Percentiles rank a stretch among this genome's conserved stretches.
Conservation (phyloP, 2,113 vertebrate genomes). For the Synodontis membranacea region DNA sequence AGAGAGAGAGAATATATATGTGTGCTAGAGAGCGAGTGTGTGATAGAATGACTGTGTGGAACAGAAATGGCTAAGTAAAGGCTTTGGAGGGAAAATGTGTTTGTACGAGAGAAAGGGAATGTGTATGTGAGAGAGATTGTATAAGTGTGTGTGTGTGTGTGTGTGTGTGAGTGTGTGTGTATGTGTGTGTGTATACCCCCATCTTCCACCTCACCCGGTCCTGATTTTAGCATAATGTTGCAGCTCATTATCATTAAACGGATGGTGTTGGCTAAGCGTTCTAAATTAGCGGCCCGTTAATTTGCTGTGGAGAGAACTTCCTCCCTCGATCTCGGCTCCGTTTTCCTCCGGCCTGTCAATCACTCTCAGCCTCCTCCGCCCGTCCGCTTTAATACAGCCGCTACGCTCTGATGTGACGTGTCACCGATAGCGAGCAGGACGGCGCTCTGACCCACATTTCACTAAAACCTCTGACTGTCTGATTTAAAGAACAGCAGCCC, state of each 20-base stretch:
- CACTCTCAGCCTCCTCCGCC: conserved; percentile 39
- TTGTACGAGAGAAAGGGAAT: not conserved
- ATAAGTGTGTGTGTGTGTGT: conserved; percentile 21
- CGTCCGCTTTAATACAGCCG: conserved; percentile 47
- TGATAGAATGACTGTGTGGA: conserved; percentile 6
- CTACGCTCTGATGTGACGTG: conserved; percentile 55
- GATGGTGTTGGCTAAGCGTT: conserved; percentile 43
- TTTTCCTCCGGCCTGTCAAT: conserved; percentile 51
- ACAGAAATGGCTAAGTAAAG: not conserved
- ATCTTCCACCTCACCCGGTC: conserved; percentile 17
- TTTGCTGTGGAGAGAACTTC: conserved; percentile 20
- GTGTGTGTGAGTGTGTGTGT: conserved; percentile 34
- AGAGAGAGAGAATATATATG: not conserved
- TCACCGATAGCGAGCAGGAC: conserved; percentile 50
- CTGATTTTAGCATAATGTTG: conserved; percentile 52
- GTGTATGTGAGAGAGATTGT: not conserved
- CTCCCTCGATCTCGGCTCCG: conserved; percentile 33
- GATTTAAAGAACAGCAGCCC: conserved; percentile 38
- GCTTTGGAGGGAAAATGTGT: not conserved
- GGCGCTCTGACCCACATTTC: conserved; percentile 52
- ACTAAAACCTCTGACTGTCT: conserved; percentile 40
- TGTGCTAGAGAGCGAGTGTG: not conserved
- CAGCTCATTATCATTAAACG: conserved; percentile 55
- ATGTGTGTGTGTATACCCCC: conserved; percentile 6
- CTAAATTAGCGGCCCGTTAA: conserved; percentile 37